phyloP scores from a whole-genome alignment of 2,113 vertebrate genomes.

The Silurus meridionalis region DNA sequence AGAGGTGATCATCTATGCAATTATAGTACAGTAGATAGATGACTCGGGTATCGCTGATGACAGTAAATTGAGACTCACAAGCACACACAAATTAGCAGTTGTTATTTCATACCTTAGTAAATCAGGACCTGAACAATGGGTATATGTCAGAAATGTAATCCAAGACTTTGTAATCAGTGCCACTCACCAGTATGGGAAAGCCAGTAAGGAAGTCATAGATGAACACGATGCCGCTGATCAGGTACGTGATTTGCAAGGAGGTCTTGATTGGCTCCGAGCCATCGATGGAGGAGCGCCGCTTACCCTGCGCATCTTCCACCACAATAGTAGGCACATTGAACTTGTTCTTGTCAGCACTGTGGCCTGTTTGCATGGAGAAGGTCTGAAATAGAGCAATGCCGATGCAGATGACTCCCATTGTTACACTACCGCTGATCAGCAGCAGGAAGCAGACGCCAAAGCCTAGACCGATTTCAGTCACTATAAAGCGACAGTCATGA shows the following conservation, averaged over 20 bases:
- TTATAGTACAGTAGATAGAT: neutral
- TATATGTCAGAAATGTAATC: neutral
- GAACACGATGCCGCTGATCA: constrained; percentile 87
- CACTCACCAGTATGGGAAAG: constrained; percentile 88
- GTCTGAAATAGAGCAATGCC: constrained; percentile 90
- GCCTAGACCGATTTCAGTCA: constrained; percentile 90
- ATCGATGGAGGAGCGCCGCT: constrained; percentile 88
- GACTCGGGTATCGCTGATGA: neutral
- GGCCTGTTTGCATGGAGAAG: constrained; percentile 77
- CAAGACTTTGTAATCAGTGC: neutral
- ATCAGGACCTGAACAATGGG: neutral
- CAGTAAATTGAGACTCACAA: neutral
- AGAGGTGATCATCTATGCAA: neutral
- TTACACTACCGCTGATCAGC: constrained; percentile 84
- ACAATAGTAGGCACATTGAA: constrained; percentile 91
- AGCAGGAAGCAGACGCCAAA: constrained; percentile 92
- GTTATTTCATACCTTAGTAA: neutral
- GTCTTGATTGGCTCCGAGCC: constrained; percentile 87
- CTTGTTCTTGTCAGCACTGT: constrained; percentile 74
- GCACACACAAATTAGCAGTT: neutral
- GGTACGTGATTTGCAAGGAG: constrained; percentile 88
- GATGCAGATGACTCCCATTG: constrained; percentile 85
- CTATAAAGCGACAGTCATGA: constrained; percentile 88
- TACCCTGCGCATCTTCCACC: constrained; percentile 90
- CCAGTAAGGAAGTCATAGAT: constrained; percentile 91